Evolutionary conservation across 2,113 vertebrate species (phyloP).

Genomic region (Tonatia bakeri): DNA sequence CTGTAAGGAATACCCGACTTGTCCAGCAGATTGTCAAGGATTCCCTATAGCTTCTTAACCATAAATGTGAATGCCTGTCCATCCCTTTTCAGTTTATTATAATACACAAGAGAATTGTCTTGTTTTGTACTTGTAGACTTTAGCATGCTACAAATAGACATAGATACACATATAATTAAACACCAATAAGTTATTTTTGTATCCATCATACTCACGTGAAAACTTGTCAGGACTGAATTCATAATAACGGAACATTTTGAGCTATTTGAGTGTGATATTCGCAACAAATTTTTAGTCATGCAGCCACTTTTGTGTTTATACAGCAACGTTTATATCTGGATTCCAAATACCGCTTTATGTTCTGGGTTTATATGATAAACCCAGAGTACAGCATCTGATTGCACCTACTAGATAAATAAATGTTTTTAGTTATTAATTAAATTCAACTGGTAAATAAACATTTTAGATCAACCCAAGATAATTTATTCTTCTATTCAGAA

Average conservation of each 20-base stretch:
- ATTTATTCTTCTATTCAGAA: conserved; percentile 4
- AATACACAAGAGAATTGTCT: not conserved
- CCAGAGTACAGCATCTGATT: not conserved
- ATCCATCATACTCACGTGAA: not conserved
- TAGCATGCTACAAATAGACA: not conserved
- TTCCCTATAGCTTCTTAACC: not conserved
- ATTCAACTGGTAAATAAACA: not conserved
- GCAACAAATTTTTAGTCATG: not conserved
- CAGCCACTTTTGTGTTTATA: not conserved
- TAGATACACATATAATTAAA: not conserved
- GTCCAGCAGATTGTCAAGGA: not conserved
- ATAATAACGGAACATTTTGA: not conserved
- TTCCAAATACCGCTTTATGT: not conserved
- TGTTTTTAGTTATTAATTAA: not conserved
- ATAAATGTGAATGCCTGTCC: not conserved
- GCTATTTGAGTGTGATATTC: not conserved
- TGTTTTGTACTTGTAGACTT: not conserved
- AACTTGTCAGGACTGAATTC: not conserved
- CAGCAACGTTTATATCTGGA: not conserved
- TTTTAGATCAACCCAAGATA: not conserved
- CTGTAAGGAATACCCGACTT: conserved; percentile 76
- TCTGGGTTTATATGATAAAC: conserved; percentile 19
- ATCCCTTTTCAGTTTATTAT: not conserved
- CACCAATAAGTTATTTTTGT: not conserved
- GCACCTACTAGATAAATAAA: not conserved